Evolutionary conservation across 2,888 invertebrate species (phyloP), one percentile per base, ranked within the genome.

Genomic region (Cremastinae sp.): DNA sequence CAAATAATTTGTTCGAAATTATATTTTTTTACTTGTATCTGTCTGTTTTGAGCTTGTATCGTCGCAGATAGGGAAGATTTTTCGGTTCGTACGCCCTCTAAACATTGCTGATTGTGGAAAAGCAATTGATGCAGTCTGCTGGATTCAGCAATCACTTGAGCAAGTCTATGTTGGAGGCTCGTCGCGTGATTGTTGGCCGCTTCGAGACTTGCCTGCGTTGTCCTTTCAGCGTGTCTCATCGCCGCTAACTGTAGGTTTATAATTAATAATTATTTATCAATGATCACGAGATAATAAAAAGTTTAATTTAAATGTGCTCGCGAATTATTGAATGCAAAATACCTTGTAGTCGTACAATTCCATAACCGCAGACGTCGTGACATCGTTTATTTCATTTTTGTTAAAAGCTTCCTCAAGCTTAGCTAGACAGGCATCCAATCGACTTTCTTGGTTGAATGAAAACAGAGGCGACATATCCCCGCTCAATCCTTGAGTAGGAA

Each of bases 321-420:
- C 58, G 37, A 28, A 58, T 43, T 7, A 53, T 45, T 18, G 18
- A 51, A 71, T 41, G 12, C 20, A 62, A 39, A 2, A 56, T 83
- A 87, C 89, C 82, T 94, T 94, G 86, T 94, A 94, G 16, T 94
- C 94, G 71, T 94, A 95, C 75, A 95, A 84, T 85, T 95, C 94
- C 93, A 95, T 94, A 2, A 94, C 92, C 55, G 94, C 92, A 0
- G 94, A 94, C 0, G 93, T 93, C 0, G 93, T 91, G 64, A 93
- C 90, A 80, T 93, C 92, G 0, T 89, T 87, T 55, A 93, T 89
- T 90, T 92, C 90, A 79, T 92, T 92, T 3, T 90, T 87, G 0
- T 90, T 83, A 8, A 91, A 87, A 0, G 91, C 90, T 9, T 90
- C 90, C 37, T 89, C 84, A 0, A 93, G 87, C 51, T 88, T 89